phyloP scores from a whole-genome alignment of 2,797 vertebrate species.

The Prunella strophiata region DNA sequence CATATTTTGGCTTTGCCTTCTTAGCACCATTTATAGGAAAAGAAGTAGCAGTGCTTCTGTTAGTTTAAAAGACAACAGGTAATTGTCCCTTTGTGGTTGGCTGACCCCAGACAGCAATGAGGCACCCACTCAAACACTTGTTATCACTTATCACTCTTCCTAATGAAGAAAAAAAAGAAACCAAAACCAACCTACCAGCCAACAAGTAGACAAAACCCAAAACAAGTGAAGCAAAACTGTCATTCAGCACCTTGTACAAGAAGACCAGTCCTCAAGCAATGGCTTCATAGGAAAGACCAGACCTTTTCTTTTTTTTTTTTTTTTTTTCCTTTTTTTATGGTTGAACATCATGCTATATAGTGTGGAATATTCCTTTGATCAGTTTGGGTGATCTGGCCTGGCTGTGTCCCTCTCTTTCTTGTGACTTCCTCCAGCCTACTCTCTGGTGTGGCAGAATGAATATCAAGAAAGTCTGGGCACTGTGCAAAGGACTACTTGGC shows the following conservation, averaged over 20 bases:
- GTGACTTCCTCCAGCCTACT: neutral
- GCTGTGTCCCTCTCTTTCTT: neutral
- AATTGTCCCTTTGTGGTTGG: neutral
- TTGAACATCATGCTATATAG: neutral
- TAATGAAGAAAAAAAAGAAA: no score
- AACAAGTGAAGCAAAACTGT: neutral
- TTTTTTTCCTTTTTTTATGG: neutral
- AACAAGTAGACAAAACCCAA: neutral
- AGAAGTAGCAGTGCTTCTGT: neutral
- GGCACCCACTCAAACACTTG: neutral
- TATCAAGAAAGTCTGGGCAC: neutral
- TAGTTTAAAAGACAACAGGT: neutral
- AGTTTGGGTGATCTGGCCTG: neutral
- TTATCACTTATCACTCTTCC: neutral
- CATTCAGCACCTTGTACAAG: neutral
- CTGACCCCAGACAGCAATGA: neutral
- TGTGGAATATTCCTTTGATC: neutral
- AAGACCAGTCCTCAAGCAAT: neutral
- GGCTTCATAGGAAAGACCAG: neutral
- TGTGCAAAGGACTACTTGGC: neutral
- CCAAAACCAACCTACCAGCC: neutral
- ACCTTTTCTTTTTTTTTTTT: neutral
- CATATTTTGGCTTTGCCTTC: neutral
- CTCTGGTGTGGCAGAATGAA: neutral
- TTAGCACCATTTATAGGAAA: neutral